A percentile compares a stretch with the other conserved stretches of the same genome.
Conservation (phyloP, 1,140 invertebrate genomes). For the Drosophila melanica region DNA sequence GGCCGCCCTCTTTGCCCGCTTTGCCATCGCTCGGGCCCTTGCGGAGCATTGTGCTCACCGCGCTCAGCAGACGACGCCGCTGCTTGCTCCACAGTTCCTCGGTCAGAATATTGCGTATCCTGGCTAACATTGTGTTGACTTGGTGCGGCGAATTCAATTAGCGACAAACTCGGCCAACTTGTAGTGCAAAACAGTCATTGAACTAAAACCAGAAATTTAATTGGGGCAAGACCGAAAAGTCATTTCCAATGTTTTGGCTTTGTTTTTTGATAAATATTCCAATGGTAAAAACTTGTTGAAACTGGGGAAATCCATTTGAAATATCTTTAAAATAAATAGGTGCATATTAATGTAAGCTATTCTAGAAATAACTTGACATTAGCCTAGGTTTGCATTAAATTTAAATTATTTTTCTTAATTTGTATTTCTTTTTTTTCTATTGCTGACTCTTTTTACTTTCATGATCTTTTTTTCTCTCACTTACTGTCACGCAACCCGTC, state of each 20-base stretch:
- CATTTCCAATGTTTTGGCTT: no score
- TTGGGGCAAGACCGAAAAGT: background rate
- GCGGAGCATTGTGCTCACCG: background rate
- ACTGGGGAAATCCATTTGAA: background rate
- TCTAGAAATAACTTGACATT: no score
- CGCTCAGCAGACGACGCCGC: background rate
- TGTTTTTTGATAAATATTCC: no score
- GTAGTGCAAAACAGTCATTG: background rate
- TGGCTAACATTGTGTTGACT: background rate
- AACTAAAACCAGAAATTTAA: conserved; percentile 1
- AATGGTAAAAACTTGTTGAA: no score
- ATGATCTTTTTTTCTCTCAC: background rate
- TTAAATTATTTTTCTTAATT: no score
- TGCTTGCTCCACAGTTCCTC: background rate
- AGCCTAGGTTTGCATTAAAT: no score
- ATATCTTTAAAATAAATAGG: no score
- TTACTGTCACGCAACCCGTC: background rate
- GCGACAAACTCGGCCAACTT: background rate
- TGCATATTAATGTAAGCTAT: no score
- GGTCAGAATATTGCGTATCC: background rate
- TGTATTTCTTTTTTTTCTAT: no score
- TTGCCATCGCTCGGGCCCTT: no score
- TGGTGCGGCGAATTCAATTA: background rate
- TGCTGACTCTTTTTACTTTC: background rate
- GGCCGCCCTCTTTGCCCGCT: background rate